Evolutionary conservation across 2,888 invertebrate genomes (phyloP), one percentile per base, ranked within the genome.

Genomic region (Elgonia sp.): DNA sequence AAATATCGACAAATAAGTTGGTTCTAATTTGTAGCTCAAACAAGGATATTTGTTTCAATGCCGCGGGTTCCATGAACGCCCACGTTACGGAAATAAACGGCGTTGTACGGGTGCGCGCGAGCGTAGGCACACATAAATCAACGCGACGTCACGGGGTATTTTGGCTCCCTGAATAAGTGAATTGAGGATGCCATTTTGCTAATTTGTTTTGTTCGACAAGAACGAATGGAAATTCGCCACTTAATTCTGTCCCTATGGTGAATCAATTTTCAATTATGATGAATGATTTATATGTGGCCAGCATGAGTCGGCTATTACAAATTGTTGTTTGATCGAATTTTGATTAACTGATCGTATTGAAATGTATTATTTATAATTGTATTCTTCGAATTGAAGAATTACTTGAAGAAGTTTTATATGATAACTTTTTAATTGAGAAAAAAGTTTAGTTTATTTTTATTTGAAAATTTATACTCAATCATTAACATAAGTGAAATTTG

Each of bases 11-110:
- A 60, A 65, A 65, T 65, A 72, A 82, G 73, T 55, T 39, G 72
- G 37, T 42, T 73, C 57, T 73, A 82, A 82, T 20, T 53, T 12
- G 81, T 20, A 50, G 63, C 63, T 70, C 81, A 63, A 81, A 72
- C 82, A 82, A 73, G 81, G 65, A 65, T 29, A 72, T 82, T 72
- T 53, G 73, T 73, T 82, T 57, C 63, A 82, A 82, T 82, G 82
- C 65, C 73, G 82, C 55, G 55, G 57, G 53, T 82, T 82, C 57
- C 65, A 65, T 18, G 82, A 57, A 73, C 82, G 73, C 73, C 73
- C 46, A 73, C 73, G 73, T 65, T 65, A 82, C 81, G 82, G 73
- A 82, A 73, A 73, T 73, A 82, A 65, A 55, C 50, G 16, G 62
- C 39, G 57, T 39, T 37, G 42, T 46, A 10, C 70, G 37, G 55